A percentile compares a stretch with the other conserved stretches of the same genome.
Conservation (phyloP, 2,888 invertebrate genomes). For the Pyrochroa serraticornis region DNA sequence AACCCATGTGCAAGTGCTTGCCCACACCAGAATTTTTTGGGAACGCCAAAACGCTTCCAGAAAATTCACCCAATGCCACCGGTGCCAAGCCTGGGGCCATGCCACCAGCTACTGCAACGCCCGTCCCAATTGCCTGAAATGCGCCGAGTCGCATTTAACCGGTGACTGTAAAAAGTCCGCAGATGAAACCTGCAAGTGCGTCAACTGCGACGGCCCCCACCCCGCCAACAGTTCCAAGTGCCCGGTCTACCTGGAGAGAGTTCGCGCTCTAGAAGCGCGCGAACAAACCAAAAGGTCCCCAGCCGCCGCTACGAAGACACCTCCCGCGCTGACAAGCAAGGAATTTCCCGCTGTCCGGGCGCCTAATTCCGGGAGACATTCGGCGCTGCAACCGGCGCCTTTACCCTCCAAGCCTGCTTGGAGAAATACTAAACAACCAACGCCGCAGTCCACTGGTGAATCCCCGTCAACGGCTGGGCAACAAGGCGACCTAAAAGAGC, state of each 20-base stretch:
- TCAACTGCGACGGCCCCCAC: slow-evolving; percentile 40
- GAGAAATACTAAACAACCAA: too few species aligned
- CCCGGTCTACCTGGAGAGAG: slow-evolving; percentile 26
- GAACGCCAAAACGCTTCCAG: slow-evolving; percentile 35
- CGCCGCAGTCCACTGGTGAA: too few species aligned
- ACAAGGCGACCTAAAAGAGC: too few species aligned
- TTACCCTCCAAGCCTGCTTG: too few species aligned
- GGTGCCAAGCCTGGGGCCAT: slow-evolving; percentile 45
- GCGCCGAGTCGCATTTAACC: slow-evolving; percentile 38
- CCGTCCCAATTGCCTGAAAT: slow-evolving; percentile 39
- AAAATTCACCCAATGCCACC: slow-evolving; percentile 39
- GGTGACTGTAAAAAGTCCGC: slow-evolving; percentile 36
- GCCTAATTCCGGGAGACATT: too few species aligned
- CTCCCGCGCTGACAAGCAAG: too few species aligned
- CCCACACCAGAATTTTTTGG: slow-evolving; percentile 27
- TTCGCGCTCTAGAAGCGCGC: slow-evolving; percentile 16
- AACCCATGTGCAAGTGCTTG: slow-evolving; percentile 6
- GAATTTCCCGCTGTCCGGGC: too few species aligned
- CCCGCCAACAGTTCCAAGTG: slow-evolving; percentile 40
- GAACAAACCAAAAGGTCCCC: neutral
- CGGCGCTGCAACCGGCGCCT: too few species aligned
- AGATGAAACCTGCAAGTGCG: slow-evolving; percentile 39
- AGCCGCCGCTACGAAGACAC: neutral
- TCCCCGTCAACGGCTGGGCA: too few species aligned
- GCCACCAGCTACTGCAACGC: slow-evolving; percentile 38